Conservation (phyloP, 1,140 invertebrate species). For the Euura lappo region DNA sequence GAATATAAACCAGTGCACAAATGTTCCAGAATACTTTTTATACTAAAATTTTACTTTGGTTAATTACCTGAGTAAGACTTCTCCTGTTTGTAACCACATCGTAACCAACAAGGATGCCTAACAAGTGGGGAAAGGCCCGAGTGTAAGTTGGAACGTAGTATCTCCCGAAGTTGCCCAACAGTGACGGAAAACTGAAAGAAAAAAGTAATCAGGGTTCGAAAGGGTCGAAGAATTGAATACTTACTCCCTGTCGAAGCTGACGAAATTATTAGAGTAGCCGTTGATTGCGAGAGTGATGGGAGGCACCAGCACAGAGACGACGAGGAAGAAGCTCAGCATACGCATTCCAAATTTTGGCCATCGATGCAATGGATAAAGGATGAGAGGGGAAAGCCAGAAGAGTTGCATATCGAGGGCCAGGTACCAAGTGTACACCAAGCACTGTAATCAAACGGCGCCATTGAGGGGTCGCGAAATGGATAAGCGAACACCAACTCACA, state of each 20-base stretch:
- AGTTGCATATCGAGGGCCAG: conserved; percentile 76
- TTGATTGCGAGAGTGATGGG: background rate
- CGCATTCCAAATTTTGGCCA: conserved; percentile 24
- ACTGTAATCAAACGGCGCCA: conserved; percentile 55
- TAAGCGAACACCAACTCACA: background rate
- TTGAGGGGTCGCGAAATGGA: background rate
- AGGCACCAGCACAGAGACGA: conserved; percentile 4
- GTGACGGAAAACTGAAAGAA: background rate
- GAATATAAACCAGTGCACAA: no score
- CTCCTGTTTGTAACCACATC: background rate
- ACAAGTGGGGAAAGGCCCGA: conserved; percentile 63
- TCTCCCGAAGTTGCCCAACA: conserved; percentile 21
- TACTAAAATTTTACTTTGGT: no score
- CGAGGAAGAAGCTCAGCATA: conserved; percentile 14
- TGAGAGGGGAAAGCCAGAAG: conserved; percentile 65
- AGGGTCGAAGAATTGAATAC: background rate
- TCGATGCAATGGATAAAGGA: conserved; percentile 51
- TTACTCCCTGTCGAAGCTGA: background rate
- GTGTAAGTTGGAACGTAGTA: conserved; percentile 50
- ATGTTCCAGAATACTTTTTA: no score
- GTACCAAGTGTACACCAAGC: conserved; percentile 64
- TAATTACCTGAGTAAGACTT: background rate
- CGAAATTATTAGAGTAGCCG: background rate
- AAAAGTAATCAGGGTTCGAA: background rate
- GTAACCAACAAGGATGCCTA: conserved; percentile 66